Conservation (phyloP, 1,140 invertebrate species). For the Drosophila bocki region DNA sequence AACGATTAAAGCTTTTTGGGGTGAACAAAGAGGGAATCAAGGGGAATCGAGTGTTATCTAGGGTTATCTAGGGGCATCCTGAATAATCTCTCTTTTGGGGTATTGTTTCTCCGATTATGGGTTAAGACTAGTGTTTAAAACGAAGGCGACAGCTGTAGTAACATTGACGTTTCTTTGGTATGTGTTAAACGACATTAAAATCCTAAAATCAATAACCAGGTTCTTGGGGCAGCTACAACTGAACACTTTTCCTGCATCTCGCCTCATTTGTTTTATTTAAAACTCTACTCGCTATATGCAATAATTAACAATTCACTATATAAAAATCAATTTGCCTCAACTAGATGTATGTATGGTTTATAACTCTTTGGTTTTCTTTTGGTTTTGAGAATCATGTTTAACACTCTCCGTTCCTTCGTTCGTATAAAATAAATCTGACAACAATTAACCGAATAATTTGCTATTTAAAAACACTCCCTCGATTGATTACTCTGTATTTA, state of each 20-base stretch:
- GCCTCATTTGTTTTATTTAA: conserved; percentile 54
- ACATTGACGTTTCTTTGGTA: conserved; percentile 53
- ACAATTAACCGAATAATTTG: conserved; percentile 77
- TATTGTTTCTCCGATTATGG: background rate
- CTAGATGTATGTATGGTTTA: conserved; percentile 54
- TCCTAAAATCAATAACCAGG: conserved; percentile 56
- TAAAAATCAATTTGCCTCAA: conserved; percentile 78
- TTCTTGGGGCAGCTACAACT: conserved; percentile 38
- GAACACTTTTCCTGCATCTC: conserved; percentile 13
- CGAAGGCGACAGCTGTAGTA: conserved; percentile 63
- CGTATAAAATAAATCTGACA: conserved; percentile 74
- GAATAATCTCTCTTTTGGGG: background rate
- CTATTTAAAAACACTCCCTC: conserved; percentile 72
- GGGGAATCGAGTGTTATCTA: conserved; percentile 1
- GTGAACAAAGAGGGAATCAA: conserved; percentile 40
- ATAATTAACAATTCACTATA: conserved; percentile 82
- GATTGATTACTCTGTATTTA: conserved; percentile 11
- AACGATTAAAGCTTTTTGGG: conserved; percentile 76
- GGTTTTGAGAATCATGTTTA: conserved; percentile 56
- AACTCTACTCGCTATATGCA: conserved; percentile 76
- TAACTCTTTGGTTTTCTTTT: conserved; percentile 69
- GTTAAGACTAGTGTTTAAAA: conserved; percentile 32
- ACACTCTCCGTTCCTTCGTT: conserved; percentile 58
- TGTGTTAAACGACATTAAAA: conserved; percentile 40
- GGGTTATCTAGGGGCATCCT: background rate